Evolutionary conservation across 2,113 vertebrate genomes (phyloP).

Genomic region (Antigone vipio): DNA sequence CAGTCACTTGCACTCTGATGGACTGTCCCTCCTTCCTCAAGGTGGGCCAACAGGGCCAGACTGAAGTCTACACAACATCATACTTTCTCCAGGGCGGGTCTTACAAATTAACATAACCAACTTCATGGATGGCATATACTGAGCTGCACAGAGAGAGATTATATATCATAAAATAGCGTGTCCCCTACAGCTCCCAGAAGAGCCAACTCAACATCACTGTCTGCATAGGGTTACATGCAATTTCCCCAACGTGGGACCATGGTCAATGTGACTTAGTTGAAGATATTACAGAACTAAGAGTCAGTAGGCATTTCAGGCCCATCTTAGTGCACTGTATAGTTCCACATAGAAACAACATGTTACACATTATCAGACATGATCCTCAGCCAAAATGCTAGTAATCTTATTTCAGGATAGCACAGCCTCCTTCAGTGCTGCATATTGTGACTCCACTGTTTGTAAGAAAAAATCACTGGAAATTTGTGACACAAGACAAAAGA

Average conservation of each 20-base stretch:
- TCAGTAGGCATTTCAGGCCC: not conserved
- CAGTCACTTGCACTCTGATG: not conserved
- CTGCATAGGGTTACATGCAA: not conserved
- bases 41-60: accelerated
- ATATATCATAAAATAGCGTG: not conserved
- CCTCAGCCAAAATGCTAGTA: not conserved
- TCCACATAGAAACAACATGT: not conserved
- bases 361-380: not conserved
- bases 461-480: not conserved
- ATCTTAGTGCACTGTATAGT: not conserved
- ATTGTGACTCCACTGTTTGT: not conserved
- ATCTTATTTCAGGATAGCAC: not conserved
- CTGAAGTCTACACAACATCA: not conserved
- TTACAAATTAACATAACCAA: not conserved
- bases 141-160: not conserved
- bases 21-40: not conserved
- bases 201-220: not conserved
- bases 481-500: not conserved
- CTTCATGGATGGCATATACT: not conserved
- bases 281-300: not conserved
- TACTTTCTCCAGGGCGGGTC: not conserved
- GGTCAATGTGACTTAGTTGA: not conserved
- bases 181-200: not conserved
- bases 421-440: not conserved
- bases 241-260: not conserved